Evolutionary conservation across 2,797 vertebrate genomes (phyloP).

Genomic region (Triplophysa yarkandensis): DNA sequence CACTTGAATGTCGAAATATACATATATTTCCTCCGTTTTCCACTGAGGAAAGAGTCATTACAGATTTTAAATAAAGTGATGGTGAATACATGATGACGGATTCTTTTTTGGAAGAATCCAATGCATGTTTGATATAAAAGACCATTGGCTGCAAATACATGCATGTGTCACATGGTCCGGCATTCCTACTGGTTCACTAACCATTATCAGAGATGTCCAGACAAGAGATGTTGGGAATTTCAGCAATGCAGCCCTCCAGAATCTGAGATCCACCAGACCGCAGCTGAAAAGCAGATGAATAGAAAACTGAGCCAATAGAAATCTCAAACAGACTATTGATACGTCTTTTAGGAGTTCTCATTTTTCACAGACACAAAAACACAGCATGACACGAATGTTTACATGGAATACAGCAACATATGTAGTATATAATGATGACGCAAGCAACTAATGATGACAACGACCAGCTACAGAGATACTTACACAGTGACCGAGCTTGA

Average conservation of each 20-base stretch:
- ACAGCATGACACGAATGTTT: not conserved
- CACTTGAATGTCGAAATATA: no score
- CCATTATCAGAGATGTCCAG: slow-evolving; percentile 97
- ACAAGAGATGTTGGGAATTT: slow-evolving; percentile 95
- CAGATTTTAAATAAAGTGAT: no score
- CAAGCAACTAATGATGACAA: slow-evolving; percentile 51
- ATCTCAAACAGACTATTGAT: not conserved
- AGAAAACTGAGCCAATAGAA: not conserved
- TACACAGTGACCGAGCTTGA: slow-evolving; percentile 98
- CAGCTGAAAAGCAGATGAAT: slow-evolving; percentile 74
- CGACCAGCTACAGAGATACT: slow-evolving; percentile 73
- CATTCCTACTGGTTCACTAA: slow-evolving; percentile 64
- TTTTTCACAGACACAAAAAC: not conserved
- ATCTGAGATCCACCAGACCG: slow-evolving; percentile 97
- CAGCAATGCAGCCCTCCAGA: slow-evolving; percentile 95
- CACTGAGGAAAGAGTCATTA: no score
- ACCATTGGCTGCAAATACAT: not conserved
- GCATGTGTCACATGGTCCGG: not conserved
- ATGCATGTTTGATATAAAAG: not conserved
- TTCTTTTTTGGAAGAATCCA: not conserved
- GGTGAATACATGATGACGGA: no score
- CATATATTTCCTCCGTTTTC: no score
- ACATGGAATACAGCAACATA: not conserved
- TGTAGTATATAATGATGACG: no score
- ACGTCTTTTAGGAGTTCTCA: not conserved